Evolutionary conservation across 2,797 vertebrate species (phyloP).

Genomic region (Anabacerthia variegaticeps): DNA sequence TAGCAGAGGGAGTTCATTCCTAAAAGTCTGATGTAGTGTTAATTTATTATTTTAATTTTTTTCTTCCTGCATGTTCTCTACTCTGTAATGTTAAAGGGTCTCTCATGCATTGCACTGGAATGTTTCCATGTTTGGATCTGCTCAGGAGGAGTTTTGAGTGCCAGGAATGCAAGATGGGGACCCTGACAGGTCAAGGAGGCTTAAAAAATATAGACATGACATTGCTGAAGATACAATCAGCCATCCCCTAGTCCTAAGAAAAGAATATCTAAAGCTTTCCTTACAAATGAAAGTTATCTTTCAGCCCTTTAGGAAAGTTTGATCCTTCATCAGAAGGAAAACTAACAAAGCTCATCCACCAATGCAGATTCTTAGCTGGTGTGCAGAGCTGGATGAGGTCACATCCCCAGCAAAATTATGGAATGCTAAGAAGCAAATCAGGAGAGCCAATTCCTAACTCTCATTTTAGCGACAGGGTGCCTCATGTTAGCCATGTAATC

Average conservation of each 20-base stretch:
- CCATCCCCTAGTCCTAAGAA: not conserved
- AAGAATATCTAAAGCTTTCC: not conserved
- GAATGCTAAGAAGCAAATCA: not conserved
- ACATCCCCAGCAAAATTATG: conserved; percentile 21
- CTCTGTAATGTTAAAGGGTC: not conserved
- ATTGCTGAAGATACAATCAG: not conserved
- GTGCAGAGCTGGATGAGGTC: conserved; percentile 36
- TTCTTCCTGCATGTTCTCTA: not conserved
- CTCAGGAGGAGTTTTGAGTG: not conserved
- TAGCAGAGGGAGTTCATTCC: not conserved
- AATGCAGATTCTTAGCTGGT: not conserved
- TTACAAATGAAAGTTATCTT: not conserved
- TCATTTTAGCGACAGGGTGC: not conserved
- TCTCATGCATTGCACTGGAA: not conserved
- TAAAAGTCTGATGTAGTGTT: not conserved
- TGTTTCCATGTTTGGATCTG: not conserved
- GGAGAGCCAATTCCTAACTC: not conserved
- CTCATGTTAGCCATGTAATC: not conserved
- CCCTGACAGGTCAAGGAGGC: not conserved
- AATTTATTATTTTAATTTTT: not conserved
- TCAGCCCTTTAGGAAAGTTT: not conserved
- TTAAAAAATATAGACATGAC: not conserved
- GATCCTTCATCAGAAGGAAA: not conserved
- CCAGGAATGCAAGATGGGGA: not conserved
- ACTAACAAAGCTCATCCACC: not conserved